Evolutionary conservation across 2,888 invertebrate genomes (phyloP), one percentile per base, ranked within the genome.

Genomic region (Sisyra terminalis): DNA sequence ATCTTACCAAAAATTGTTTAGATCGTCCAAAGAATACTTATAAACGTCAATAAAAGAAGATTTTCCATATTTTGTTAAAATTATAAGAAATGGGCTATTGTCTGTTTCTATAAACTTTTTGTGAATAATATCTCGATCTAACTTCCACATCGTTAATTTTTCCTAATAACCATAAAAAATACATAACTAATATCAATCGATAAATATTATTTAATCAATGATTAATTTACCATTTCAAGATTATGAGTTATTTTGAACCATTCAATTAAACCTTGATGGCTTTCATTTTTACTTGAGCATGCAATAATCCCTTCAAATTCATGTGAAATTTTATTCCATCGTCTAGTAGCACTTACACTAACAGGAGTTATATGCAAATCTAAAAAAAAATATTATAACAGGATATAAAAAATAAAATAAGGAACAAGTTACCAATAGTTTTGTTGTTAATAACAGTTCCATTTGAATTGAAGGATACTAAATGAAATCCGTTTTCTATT

Each of bases 11-110:
- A 54, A 55, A 42, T 55, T 44, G 7, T 49, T 42, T 17, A 39
- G 45, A 36, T 53, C 47, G 36, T 59, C 24, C 24, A 24, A 47
- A 17, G 42, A 47, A 44, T 63, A 58, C 16, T 57, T 53, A 43
- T 61, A 65, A 31, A 65, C 46, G 47, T 60, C 56, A 3, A 56
- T 51, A 3, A 49, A 40, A 2, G 44, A 45, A 4, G 49, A 48
- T 3, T 47, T 46, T 24, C 46, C 44, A 2, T 40, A 14, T 24
- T 44, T 45, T 9, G 46, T 44, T 32, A 57, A 47, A 31, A 57
- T 32, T n/a, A 60, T 36, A 29, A 61, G 35, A 18, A 59, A 40
- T 46, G 57, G 52, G 43, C 54, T 47, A 13, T 51, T 46, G n/a
- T 46, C 40, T 10, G 47, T 48, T 18, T 52, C 45, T 43, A 49